phyloP scores from a whole-genome alignment of 2,888 invertebrate genomes.

The Drosophila ustulata region DNA sequence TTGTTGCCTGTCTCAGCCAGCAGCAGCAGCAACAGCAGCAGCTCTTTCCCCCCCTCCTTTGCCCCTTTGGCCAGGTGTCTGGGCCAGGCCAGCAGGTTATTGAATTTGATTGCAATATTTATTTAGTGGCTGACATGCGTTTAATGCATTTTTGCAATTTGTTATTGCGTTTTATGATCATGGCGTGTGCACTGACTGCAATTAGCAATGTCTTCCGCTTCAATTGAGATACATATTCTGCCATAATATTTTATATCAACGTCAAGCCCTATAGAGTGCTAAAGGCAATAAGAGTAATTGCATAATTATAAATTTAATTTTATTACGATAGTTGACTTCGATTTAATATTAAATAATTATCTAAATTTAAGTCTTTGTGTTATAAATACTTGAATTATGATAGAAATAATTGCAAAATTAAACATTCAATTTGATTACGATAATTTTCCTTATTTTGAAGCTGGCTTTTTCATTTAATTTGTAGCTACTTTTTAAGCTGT shows the following conservation, averaged over 20 bases:
- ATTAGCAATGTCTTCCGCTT: slow-evolving; percentile 57
- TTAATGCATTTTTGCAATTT: slow-evolving; percentile 65
- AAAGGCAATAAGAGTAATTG: too few species aligned
- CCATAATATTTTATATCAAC: slow-evolving; percentile 4
- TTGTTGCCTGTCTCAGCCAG: slow-evolving; percentile 44
- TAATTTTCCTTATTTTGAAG: too few species aligned
- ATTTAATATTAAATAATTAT: too few species aligned
- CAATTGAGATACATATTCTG: slow-evolving; percentile 34
- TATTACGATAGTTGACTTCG: too few species aligned
- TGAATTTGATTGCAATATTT: slow-evolving; percentile 76
- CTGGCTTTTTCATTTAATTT: too few species aligned
- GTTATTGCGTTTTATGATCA: slow-evolving; percentile 55
- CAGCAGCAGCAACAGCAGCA: slow-evolving; percentile 22
- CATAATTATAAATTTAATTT: too few species aligned
- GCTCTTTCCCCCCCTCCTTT: not conserved
- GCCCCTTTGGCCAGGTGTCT: not conserved
- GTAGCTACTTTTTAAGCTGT: too few species aligned
- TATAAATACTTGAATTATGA: too few species aligned
- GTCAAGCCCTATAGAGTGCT: not conserved
- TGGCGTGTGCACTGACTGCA: slow-evolving; percentile 40
- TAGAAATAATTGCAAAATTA: too few species aligned
- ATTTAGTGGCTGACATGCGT: slow-evolving; percentile 60
- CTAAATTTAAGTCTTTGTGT: too few species aligned
- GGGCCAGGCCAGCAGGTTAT: slow-evolving; percentile 64
- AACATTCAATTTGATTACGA: too few species aligned